These are phyloP conservation scores for Enteromius fasciolatus DNA, from an alignment of 2,797 vertebrate species.

Conservation along the genomic window DNA sequence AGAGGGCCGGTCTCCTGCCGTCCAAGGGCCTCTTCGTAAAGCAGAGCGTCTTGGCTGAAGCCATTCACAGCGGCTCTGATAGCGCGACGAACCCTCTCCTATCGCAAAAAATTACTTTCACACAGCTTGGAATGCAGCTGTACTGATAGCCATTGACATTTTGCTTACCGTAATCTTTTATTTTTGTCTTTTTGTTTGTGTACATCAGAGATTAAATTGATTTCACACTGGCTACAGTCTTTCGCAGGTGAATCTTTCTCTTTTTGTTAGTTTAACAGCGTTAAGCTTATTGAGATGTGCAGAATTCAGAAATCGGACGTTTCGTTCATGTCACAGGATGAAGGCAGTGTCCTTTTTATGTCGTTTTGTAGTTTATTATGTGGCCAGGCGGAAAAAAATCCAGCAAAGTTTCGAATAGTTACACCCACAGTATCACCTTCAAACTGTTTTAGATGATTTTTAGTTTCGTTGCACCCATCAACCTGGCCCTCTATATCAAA, in stretches of 20 bases:
- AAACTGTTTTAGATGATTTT: conserved; percentile 42
- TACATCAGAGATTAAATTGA: conserved; percentile 40
- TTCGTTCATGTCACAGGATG: conserved; percentile 11
- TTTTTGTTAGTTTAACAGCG: conserved; percentile 16
- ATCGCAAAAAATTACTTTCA: conserved; percentile 38
- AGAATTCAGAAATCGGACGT: neutral
- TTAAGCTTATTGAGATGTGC: conserved; percentile 17
- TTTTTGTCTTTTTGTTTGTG: conserved; percentile 74
- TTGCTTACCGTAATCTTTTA: conserved; percentile 69
- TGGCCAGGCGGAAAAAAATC: conserved; percentile 12
- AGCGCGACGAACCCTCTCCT: conserved; percentile 16
- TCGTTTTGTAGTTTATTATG: conserved; percentile 21
- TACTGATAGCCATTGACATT: conserved; percentile 49
- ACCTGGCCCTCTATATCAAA: neutral
- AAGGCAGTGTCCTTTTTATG: conserved; percentile 14
- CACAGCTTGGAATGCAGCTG: conserved; percentile 48
- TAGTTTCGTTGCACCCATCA: neutral
- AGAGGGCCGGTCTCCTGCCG: conserved; percentile 63
- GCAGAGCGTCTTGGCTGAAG: conserved; percentile 65
- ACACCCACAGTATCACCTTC: conserved; percentile 4
- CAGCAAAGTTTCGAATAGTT: neutral
- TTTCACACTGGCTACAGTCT: conserved; percentile 35
- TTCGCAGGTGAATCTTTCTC: conserved; percentile 30
- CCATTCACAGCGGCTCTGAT: conserved; percentile 24
- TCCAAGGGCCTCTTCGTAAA: conserved; percentile 63